Conservation (phyloP, 2,888 invertebrate genomes). For the Lasioglossum leucozonium region DNA sequence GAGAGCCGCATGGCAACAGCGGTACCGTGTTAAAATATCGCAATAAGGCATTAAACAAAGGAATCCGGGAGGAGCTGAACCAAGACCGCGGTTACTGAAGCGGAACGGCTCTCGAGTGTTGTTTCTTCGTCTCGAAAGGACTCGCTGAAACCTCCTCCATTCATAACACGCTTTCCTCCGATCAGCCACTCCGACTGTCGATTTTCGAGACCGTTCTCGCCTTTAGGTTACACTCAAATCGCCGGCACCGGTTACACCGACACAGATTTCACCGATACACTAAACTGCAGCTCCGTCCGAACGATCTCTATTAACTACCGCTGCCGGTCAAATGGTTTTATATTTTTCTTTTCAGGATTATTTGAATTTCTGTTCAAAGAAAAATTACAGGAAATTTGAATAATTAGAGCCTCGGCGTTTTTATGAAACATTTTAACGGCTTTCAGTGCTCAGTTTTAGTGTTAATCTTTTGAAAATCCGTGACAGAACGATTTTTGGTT, state of each 20-base stretch:
- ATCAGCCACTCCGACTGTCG: background rate
- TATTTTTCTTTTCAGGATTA: too few species aligned
- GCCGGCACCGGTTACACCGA: background rate
- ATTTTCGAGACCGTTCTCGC: conserved; percentile 12
- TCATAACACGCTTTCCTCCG: conserved; percentile 51
- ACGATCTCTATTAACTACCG: too few species aligned
- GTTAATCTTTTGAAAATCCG: too few species aligned
- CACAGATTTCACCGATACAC: background rate
- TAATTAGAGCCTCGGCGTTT: too few species aligned
- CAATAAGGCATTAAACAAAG: conserved; percentile 83
- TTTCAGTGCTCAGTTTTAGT: too few species aligned
- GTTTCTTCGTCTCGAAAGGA: conserved; percentile 72
- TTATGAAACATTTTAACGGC: too few species aligned
- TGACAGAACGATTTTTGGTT: too few species aligned
- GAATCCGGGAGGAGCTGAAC: conserved; percentile 81
- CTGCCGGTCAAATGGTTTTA: too few species aligned
- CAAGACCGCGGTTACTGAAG: conserved; percentile 82
- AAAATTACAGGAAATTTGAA: too few species aligned
- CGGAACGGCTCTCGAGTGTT: conserved; percentile 69
- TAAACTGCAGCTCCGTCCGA: background rate
- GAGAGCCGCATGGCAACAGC: conserved; percentile 73
- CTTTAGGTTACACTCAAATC: background rate
- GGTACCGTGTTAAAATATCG: conserved; percentile 79
- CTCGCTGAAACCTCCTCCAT: conserved; percentile 60
- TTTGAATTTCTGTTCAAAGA: too few species aligned